Evolutionary conservation across 2,888 invertebrate genomes (phyloP).

Genomic region (Heliconius erato): DNA sequence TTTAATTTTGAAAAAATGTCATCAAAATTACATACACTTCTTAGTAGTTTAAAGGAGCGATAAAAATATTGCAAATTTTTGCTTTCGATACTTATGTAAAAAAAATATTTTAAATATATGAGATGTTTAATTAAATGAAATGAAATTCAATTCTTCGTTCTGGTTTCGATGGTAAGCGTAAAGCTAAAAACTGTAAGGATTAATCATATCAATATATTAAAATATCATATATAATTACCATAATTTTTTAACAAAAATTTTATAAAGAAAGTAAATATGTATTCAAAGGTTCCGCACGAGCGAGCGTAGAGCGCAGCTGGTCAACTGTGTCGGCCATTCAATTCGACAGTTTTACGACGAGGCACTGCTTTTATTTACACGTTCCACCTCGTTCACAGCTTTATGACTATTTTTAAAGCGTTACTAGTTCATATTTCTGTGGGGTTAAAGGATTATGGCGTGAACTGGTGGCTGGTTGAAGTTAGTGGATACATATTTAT

Average conservation of each 20-base stretch:
- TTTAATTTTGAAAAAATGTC: too few relatives aligned
- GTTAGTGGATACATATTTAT: constrained; percentile 7
- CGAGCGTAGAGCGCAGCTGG: constrained; percentile 58
- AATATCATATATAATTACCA: background rate
- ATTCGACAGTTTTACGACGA: constrained; percentile 78
- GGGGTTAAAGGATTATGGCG: constrained; percentile 72
- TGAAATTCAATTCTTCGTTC: too few relatives aligned
- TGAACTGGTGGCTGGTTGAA: constrained; percentile 49
- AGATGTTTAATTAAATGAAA: too few relatives aligned
- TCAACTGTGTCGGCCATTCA: constrained; percentile 64
- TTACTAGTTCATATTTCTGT: constrained; percentile 78
- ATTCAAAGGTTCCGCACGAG: constrained; percentile 52
- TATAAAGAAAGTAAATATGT: constrained; percentile 45
- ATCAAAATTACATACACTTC: too few relatives aligned
- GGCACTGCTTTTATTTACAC: constrained; percentile 73
- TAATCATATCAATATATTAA: background rate
- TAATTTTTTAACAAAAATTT: constrained; percentile 3
- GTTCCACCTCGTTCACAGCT: constrained; percentile 73
- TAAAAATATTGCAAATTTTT: too few relatives aligned
- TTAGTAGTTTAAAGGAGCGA: too few relatives aligned
- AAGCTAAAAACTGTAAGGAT: too few relatives aligned
- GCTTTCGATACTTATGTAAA: too few relatives aligned
- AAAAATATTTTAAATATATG: too few relatives aligned
- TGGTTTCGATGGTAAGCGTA: too few relatives aligned
- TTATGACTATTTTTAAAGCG: constrained; percentile 79